Evolutionary conservation across 1,140 invertebrate species (phyloP).

Genomic region (Parasteatoda tepidariorum): DNA sequence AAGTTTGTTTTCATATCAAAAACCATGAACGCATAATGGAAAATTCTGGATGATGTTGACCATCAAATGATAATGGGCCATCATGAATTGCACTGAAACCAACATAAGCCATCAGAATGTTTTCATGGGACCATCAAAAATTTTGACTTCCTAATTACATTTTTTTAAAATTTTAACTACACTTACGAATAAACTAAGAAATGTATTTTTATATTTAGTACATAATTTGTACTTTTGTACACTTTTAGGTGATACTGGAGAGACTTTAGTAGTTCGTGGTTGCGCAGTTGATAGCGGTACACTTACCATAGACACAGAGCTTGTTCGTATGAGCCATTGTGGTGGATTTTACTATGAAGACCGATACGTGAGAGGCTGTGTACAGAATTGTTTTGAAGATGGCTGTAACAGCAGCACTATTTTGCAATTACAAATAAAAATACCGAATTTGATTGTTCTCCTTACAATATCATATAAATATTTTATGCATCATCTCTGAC

Average conservation of each 20-base stretch:
- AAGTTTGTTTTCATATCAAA: too few species aligned
- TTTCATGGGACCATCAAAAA: too few species aligned
- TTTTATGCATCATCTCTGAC: too few species aligned
- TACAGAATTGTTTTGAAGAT: constrained; percentile 66
- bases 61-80: too few species aligned
- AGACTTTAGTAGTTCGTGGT: constrained; percentile 82
- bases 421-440: too few species aligned
- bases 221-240: neutral
- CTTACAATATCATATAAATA: too few species aligned
- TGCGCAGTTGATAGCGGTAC: constrained; percentile 92
- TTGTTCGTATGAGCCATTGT: constrained; percentile 89
- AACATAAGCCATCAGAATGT: too few species aligned
- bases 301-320: constrained; percentile 90
- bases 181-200: neutral
- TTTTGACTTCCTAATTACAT: too few species aligned
- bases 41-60: too few species aligned
- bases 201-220: neutral
- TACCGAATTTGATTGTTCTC: too few species aligned
- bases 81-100: too few species aligned
- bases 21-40: too few species aligned
- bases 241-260: constrained; percentile 74
- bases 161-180: neutral
- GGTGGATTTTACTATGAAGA: constrained; percentile 88
- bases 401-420: constrained; percentile 63
- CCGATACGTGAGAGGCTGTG: constrained; percentile 74